Evolutionary conservation across 2,113 vertebrate species (phyloP), one percentile per base, ranked within the genome.

Genomic region (Cavia porcellus): DNA sequence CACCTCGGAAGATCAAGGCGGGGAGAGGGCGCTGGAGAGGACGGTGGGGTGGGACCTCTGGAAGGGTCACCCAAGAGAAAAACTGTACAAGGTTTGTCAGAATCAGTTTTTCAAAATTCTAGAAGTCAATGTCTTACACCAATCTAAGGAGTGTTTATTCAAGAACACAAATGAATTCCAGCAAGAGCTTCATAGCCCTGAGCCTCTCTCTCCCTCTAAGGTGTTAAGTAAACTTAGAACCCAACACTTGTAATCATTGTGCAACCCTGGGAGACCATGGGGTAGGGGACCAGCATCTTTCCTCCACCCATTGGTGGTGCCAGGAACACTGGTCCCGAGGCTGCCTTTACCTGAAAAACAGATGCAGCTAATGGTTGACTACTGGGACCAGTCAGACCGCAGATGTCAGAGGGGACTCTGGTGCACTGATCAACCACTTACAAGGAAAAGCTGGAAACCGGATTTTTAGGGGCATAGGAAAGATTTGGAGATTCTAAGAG

Each of bases 181-280:
- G 14, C 5, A 50, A 38, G 14, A 61, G 2, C 3, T 13, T 22
- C 0, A 2, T 6, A 13, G 28, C 22, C n/a, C 2, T n/a, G 2
- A 38, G 38, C 38, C n/a, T 30, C 28, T 10, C 2, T 22, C 59
- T 7, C 42, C 10, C 4, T 62, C 55, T 11, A 14, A 12, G 82
- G 35, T 2, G 38, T 13, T 28, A 2, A 2, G 22, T 50, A 24
- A 52, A 3, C 6, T n/a, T 32, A 61, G 28, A 82, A 57, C 28
- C 20, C 4, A 64, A 3, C 7, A 30, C 52, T n/a, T 52, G 5
- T 2, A n/a, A 17, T 77, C 28, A 10, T 4, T 1, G 50, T 0
- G 10, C 11, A 13, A 7, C 22, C 3, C 19, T n/a, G 4, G 52
- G 8, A 11, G 59, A 30, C 8, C 32, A 3, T 30, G 19, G 12